Base-by-base conservation (phyloP, 2,888 invertebrate species). In the Pachliopta kotzebuea region DNA sequence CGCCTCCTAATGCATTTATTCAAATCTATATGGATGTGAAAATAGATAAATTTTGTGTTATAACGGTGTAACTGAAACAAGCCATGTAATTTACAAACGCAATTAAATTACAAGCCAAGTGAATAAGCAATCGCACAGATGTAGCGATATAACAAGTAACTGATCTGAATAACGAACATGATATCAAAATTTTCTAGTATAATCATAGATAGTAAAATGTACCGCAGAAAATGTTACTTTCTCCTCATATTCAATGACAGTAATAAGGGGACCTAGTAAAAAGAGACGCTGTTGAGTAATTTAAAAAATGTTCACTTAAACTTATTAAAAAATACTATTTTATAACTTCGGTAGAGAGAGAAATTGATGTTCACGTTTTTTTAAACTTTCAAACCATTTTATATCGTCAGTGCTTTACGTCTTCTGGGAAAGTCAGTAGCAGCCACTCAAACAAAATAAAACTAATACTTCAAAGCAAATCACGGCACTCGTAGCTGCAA, bases 31-130 rank as follows among this genome's bases (percentile, higher is more conserved):
- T 6, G 18, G 18, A 4, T 23, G n/a, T 60, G 53, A 53, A 60
- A 52, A 29, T n/a, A 23, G 54, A 54, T 42, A 42, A 54, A 54
- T 60, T 54, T 54, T 20, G 2, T 42, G 54, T 42, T 54, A 23
- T 24, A 42, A 60, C 21, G 21, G 37, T 42, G 24, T 24, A 54
- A 42, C 53, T 42, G 20, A 21, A 54, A 60, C 11, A 60, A 53
- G 53, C 42, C 42, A 54, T 31, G 21, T 21, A 53, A 42, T 24
- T 23, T n/a, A 37, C 11, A 53, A 37, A 42, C 31, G 23, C 53
- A 54, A 54, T 60, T 54, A 37, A 42, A 42, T 54, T 42, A 60
- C 21, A 26, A 24, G 26, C 11, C 14, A 9, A 21, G 8, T 11
- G 26, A 54, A 24, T 26, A 54, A 54, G 18, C 1, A 26, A 52